Conservation (phyloP, 2,113 vertebrate genomes). For the Sylvia atricapilla region DNA sequence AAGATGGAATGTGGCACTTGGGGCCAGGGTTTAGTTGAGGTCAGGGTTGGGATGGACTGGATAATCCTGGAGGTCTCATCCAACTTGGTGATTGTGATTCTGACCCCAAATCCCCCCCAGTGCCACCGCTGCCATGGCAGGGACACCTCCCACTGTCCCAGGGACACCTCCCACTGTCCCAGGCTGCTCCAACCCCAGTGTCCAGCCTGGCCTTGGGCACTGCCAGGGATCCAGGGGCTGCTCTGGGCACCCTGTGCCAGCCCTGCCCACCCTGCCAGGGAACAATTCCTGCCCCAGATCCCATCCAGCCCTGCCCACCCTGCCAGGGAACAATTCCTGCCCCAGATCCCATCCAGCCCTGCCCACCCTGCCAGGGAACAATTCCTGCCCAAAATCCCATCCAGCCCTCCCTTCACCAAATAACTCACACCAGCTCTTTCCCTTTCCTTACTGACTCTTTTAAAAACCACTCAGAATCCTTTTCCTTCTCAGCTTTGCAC, state of each 20-base stretch:
- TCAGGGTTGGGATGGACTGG: too few species aligned
- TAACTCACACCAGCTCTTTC: neutral
- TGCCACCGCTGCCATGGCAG: neutral
- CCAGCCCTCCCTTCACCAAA: neutral
- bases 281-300: too few species aligned
- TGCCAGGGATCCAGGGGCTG: neutral
- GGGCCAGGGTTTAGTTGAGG: too few species aligned
- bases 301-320: too few species aligned
- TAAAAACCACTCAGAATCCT: neutral
- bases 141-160: neutral
- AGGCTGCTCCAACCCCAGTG: too few species aligned
- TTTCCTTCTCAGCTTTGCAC: neutral
- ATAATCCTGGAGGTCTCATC: too few species aligned
- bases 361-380: neutral
- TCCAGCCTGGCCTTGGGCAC: neutral
- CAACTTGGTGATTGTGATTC: too few species aligned
- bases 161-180: too few species aligned
- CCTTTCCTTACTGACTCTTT: neutral
- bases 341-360: too few species aligned
- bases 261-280: too few species aligned
- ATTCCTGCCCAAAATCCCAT: neutral
- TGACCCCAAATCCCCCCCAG: rapidly evolving
- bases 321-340: too few species aligned
- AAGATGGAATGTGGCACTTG: too few species aligned
- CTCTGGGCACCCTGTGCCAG: neutral